phyloP scores from a whole-genome alignment of 2,797 vertebrate species.

The Salarias fasciatus region DNA sequence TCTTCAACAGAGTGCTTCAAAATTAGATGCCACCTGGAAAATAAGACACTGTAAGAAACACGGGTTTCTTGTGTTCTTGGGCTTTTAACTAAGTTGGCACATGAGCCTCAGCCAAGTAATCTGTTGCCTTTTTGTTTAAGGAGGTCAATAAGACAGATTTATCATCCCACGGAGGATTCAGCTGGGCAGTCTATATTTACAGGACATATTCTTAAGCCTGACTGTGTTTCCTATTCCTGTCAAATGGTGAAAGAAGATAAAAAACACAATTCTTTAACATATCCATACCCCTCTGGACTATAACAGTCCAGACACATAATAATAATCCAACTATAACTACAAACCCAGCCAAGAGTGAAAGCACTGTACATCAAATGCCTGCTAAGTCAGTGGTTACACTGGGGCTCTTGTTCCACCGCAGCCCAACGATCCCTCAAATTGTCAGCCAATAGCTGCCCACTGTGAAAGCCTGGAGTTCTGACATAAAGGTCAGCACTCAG shows the following conservation, averaged over 20 bases:
- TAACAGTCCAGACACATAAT: constrained; percentile 8
- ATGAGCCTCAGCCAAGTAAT: too few species aligned
- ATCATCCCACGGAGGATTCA: constrained; percentile 36
- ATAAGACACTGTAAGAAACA: too few species aligned
- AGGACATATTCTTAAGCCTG: constrained; percentile 41
- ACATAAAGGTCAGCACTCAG: not conserved
- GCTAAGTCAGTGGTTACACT: constrained; percentile 1
- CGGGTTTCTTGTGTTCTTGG: too few species aligned
- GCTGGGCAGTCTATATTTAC: constrained; percentile 10
- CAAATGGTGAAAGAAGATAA: constrained; percentile 13
- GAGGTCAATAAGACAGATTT: constrained; percentile 56
- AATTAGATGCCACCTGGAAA: too few species aligned
- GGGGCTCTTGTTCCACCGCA: not conserved
- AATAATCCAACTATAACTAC: not conserved
- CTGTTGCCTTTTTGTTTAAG: too few species aligned
- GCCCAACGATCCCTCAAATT: constrained; percentile 8
- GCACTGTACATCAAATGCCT: not conserved
- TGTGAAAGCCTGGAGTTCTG: constrained; percentile 16
- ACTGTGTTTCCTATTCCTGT: constrained; percentile 25
- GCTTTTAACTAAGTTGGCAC: too few species aligned
- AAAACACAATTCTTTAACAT: too few species aligned
- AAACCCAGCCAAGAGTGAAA: constrained; percentile 7
- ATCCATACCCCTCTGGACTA: constrained; percentile 6
- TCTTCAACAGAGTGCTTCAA: too few species aligned
- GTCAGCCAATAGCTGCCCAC: constrained; percentile 19